These are phyloP conservation scores for Notocelia uddmanniana DNA, from an alignment of 2,888 invertebrate genomes.

Conservation along the genomic window DNA sequence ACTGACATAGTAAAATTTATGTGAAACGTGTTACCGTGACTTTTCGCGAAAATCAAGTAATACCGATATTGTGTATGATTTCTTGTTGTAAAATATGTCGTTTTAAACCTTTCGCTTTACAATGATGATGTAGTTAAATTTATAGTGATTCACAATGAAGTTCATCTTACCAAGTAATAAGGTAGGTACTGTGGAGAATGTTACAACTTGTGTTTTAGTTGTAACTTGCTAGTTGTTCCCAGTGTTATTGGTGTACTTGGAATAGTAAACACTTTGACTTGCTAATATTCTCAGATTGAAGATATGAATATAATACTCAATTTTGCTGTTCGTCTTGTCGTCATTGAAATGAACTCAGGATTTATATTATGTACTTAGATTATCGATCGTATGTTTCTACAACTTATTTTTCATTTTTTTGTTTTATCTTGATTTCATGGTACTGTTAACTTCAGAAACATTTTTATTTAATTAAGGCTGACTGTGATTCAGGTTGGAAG, in stretches of 20 bases:
- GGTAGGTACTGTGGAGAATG: neutral
- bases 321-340: neutral
- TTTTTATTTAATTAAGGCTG: no score
- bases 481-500: no score
- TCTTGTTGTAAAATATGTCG: neutral
- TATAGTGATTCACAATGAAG: slow-evolving; percentile 26
- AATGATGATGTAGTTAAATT: neutral
- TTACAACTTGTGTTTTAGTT: slow-evolving; percentile 25
- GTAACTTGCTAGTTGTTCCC: neutral
- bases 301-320: neutral
- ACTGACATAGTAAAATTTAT: neutral
- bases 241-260: slow-evolving; percentile 7
- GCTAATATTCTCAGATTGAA: slow-evolving; percentile 1
- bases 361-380: neutral
- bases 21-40: neutral
- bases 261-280: neutral
- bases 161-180: slow-evolving; percentile 20
- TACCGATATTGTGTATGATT: neutral
- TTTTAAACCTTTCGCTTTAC: neutral
- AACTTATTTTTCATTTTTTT: no score
- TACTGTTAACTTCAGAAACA: no score
- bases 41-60: no score
- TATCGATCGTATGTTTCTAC: neutral
- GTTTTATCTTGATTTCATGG: no score
- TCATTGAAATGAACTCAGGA: neutral